Evolutionary conservation across 2,797 vertebrate species (phyloP), one percentile per base, ranked within the genome.

Genomic region (Acanthiza pusilla): DNA sequence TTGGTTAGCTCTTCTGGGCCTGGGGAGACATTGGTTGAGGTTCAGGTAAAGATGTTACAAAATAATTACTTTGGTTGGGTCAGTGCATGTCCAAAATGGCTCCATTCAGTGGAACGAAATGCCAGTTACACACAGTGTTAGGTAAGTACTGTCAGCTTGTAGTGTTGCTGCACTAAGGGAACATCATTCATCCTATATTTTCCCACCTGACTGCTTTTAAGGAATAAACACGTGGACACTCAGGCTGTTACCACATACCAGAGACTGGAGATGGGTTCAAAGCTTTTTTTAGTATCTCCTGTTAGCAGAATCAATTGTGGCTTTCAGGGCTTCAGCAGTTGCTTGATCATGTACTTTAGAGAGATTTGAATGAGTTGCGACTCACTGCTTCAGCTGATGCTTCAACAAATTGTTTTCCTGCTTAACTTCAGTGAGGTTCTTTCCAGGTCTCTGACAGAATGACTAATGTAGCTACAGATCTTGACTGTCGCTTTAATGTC

Each of bases 351-450:
- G 58, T 72, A 61, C 40, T 54, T 62, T 4, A 57, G 54, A 75
- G 61, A 67, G 79, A 65, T 84, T 26, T 68, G 73, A 85, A 72
- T 30, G 60, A 79, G 57, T 88, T 71, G 78, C 0, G 5, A 90
- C 80, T 95, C 40, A 23, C 57, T 74, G 78, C 76, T 91, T 91
- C 30, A 61, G 94, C 70, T 90, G 88, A 68, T 82, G 76, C 63
- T 94, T 75, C 80, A 40, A 40, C 71, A 91, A 89, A 91, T 95
- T 85, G 61, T 95, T 94, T 96, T 94, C 77, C 61, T 93, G 79
- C 74, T 70, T 87, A 63, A 83, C 51, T 92, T 93, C 48, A 80
- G 75, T 55, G 75, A 85, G 54, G 36, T 86, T 76, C 71, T 94
- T 89, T 68, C 71, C 67, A 62, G 42, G 34, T 40, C 55, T 91